phyloP scores from a whole-genome alignment of 1,140 invertebrate species.

The Triops cancriformis region DNA sequence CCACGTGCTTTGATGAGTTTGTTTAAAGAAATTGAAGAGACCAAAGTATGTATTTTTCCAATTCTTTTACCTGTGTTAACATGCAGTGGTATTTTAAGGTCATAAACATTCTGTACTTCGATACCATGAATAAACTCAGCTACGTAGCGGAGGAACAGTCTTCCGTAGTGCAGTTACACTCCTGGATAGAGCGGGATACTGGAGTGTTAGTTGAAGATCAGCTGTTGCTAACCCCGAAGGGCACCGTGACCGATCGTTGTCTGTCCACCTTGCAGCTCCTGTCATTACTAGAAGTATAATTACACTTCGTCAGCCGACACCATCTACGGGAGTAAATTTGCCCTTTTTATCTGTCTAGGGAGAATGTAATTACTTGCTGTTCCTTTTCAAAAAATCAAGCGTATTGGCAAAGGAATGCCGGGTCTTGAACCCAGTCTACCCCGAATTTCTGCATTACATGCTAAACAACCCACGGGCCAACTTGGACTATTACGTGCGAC shows the following conservation, averaged over 20 bases:
- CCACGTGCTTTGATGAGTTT: neutral
- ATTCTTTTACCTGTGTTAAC: neutral
- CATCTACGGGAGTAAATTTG: neutral
- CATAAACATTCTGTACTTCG: slow-evolving; percentile 22
- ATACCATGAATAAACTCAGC: neutral
- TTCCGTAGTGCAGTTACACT: slow-evolving; percentile 17
- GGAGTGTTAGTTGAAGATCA: neutral
- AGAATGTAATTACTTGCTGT: neutral
- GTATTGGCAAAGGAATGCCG: neutral
- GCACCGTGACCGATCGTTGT: neutral
- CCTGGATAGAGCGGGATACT: slow-evolving; percentile 25
- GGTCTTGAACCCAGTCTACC: slow-evolving; percentile 3
- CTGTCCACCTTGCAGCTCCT: slow-evolving; percentile 16
- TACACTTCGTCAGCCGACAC: neutral
- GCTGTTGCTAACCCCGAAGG: slow-evolving; percentile 15
- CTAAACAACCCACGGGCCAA: slow-evolving; percentile 19
- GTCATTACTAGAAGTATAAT: neutral
- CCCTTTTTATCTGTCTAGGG: neutral
- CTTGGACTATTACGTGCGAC: slow-evolving; percentile 15
- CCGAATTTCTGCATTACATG: slow-evolving; percentile 20
- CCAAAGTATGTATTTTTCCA: neutral
- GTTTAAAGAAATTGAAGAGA: neutral
- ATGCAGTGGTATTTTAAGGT: too few relatives aligned
- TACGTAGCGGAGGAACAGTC: slow-evolving; percentile 3
- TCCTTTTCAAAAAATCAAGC: neutral